phyloP scores from a whole-genome alignment of 1,140 invertebrate genomes.

The Gonioctena quinquepunctata region DNA sequence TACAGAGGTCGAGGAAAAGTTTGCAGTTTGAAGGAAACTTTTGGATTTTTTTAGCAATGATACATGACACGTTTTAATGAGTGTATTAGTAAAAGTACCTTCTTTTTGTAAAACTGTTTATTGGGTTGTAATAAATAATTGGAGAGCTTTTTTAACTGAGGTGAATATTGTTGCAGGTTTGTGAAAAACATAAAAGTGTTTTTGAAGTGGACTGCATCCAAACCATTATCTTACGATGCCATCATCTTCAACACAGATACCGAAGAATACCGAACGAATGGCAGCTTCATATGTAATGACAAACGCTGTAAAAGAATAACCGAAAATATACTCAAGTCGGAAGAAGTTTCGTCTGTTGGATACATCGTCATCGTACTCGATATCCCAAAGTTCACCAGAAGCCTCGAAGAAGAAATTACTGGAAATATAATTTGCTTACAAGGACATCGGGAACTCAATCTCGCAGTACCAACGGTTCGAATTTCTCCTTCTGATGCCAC shows the following conservation, averaged over 20 bases:
- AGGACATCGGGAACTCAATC: background rate
- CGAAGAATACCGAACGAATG: background rate
- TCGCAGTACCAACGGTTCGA: background rate
- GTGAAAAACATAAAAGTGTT: slow-evolving; percentile 4
- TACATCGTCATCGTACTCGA: slow-evolving; percentile 10
- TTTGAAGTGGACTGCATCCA: slow-evolving; percentile 13
- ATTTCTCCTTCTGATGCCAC: background rate
- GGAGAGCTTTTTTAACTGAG: too few relatives aligned
- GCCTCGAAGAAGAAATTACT: background rate
- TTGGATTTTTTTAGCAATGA: too few relatives aligned
- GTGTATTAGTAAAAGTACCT: too few relatives aligned
- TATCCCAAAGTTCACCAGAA: slow-evolving; percentile 9
- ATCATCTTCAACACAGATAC: background rate
- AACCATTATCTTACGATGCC: slow-evolving; percentile 9
- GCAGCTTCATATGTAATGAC: background rate
- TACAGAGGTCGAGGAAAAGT: too few relatives aligned
- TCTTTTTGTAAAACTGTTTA: too few relatives aligned
- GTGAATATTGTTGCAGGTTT: slow-evolving; percentile 19
- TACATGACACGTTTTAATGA: too few relatives aligned
- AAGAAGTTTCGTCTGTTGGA: background rate
- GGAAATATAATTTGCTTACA: background rate
- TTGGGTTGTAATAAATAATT: too few relatives aligned
- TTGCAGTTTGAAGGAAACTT: too few relatives aligned
- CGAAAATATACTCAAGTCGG: background rate
- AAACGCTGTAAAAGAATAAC: background rate